A percentile compares a stretch with the other conserved stretches of the same genome.
These are phyloP conservation scores for Tachysurus vachellii DNA, from an alignment of 2,113 vertebrate genomes.

Conservation along the genomic window DNA sequence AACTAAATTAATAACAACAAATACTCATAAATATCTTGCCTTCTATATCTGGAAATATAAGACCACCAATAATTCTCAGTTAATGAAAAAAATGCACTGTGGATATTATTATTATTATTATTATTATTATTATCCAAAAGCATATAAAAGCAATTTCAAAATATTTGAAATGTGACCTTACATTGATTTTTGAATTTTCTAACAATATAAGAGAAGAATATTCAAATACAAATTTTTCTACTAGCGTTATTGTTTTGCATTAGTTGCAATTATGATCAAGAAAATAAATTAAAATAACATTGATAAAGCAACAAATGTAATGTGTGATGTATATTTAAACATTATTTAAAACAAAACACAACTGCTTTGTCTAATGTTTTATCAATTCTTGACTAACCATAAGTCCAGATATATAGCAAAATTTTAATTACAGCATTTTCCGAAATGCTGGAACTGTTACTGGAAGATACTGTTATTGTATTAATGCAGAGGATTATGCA, in stretches of 20 bases:
- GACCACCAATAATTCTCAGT: neutral
- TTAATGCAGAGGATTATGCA: neutral
- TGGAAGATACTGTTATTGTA: neutral
- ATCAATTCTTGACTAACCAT: neutral
- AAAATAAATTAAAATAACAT: neutral
- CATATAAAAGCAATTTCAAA: neutral
- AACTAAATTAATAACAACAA: too few relatives aligned
- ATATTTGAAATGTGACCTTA: too few relatives aligned
- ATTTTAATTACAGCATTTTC: neutral
- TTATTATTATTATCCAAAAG: too few relatives aligned
- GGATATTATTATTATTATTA: too few relatives aligned
- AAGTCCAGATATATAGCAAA: neutral
- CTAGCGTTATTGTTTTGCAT: neutral
- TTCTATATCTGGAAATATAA: neutral
- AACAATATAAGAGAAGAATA: too few relatives aligned
- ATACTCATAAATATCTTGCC: neutral
- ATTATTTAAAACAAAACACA: neutral
- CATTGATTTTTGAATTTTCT: too few relatives aligned
- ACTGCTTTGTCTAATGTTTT: neutral
- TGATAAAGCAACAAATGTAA: neutral
- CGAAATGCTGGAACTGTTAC: neutral
- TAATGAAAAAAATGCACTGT: neutral
- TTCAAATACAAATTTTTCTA: neutral
- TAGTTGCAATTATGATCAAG: neutral
- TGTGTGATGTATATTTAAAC: neutral